Conservation (phyloP, 2,797 vertebrate genomes). For the Kryptolebias ocellatus region DNA sequence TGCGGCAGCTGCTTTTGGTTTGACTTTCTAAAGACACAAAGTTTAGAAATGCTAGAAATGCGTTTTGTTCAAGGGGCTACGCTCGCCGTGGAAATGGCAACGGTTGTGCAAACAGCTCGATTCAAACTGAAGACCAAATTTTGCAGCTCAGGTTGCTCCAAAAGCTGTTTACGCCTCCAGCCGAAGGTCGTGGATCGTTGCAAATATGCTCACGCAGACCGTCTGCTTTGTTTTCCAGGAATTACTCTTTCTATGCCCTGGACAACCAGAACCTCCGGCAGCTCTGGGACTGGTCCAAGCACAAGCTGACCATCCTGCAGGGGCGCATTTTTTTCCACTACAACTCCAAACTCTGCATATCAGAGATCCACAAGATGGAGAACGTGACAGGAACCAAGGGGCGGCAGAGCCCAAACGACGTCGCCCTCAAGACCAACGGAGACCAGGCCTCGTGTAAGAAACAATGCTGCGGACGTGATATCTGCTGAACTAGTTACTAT, state of each 20-base stretch:
- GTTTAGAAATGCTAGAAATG: constrained; percentile 36
- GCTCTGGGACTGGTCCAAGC: constrained; percentile 99
- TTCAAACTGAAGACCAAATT: constrained; percentile 41
- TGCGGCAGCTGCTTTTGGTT: constrained; percentile 58
- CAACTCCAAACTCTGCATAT: constrained; percentile 95
- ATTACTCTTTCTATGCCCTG: constrained; percentile 95
- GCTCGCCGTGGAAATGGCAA: constrained; percentile 26
- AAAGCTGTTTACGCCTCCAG: constrained; percentile 9
- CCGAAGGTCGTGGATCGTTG: constrained; percentile 20
- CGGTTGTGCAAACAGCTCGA: constrained; percentile 8
- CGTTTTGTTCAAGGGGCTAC: constrained; percentile 33
- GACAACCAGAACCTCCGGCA: constrained; percentile 98
- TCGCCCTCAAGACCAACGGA: constrained; percentile 93
- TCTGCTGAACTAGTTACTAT: constrained; percentile 28
- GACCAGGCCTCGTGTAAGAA: constrained; percentile 97
- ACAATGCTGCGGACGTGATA: neutral
- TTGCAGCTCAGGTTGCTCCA: constrained; percentile 25
- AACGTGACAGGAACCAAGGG: constrained; percentile 90
- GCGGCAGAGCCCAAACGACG: constrained; percentile 88
- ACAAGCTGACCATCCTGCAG: constrained; percentile 91
- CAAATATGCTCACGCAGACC: constrained; percentile 16
- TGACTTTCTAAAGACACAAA: constrained; percentile 52
- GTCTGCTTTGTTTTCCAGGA: constrained; percentile 76
- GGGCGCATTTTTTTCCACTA: constrained; percentile 97
- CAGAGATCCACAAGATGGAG: constrained; percentile 94